Evolutionary conservation across 2,888 invertebrate genomes (phyloP).

Genomic region (Phalera bucephala): DNA sequence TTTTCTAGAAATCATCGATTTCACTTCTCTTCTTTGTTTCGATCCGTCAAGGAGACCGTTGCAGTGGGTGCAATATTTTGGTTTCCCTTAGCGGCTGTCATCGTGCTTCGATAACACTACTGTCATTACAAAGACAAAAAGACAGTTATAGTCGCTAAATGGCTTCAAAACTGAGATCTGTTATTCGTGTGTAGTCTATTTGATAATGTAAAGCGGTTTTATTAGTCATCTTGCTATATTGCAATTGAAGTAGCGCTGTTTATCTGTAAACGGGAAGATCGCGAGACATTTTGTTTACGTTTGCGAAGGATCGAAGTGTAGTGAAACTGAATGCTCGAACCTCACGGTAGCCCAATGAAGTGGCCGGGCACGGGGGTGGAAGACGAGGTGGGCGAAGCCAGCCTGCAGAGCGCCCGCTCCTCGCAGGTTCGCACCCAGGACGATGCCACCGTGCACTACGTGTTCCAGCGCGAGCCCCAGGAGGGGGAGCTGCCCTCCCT

Average conservation of each 20-base stretch:
- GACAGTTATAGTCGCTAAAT: conserved; percentile 54
- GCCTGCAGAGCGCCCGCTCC: conserved; percentile 84
- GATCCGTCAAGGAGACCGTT: conserved; percentile 80
- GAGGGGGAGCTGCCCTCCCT: conserved; percentile 91
- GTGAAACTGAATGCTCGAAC: conserved; percentile 82
- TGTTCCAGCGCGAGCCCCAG: conserved; percentile 91
- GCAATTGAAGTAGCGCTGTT: conserved; percentile 43
- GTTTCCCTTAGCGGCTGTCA: conserved; percentile 77
- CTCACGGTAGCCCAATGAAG: conserved; percentile 88
- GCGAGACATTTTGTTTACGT: conserved; percentile 62
- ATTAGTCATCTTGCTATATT: conserved; percentile 43
- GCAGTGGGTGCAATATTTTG: conserved; percentile 81
- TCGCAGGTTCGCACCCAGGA: conserved; percentile 88
- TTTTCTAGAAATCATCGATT: conserved; percentile 46
- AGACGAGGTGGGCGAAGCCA: conserved; percentile 83
- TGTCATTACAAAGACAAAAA: conserved; percentile 74
- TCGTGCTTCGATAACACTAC: conserved; percentile 66
- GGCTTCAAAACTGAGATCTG: conserved; percentile 45
- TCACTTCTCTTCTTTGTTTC: conserved; percentile 77
- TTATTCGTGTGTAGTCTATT: conserved; percentile 42
- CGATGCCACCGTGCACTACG: conserved; percentile 96
- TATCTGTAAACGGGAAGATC: conserved; percentile 47
- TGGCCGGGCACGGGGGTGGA: conserved; percentile 88
- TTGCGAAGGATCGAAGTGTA: conserved; percentile 57
- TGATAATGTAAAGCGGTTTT: conserved; percentile 62